These are phyloP conservation scores for Odontamblyopus lacepedii DNA, from an alignment of 2,797 vertebrate species.

Conservation along the genomic window DNA sequence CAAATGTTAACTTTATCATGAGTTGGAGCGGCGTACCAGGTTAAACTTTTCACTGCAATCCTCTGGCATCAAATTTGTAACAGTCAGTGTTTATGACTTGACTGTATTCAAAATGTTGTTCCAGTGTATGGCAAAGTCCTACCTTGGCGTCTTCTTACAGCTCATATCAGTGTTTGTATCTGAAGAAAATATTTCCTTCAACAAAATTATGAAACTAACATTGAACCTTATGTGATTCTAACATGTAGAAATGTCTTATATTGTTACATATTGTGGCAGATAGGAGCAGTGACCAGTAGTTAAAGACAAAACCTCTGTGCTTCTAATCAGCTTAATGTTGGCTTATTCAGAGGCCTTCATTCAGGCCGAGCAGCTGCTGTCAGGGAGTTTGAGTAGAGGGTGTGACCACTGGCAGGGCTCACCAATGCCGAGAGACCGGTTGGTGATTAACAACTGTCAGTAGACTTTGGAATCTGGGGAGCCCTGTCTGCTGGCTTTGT, in stretches of 20 bases:
- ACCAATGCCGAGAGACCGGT: constrained; percentile 92
- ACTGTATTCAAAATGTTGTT: background rate
- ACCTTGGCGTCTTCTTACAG: background rate
- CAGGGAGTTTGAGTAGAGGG: constrained; percentile 89
- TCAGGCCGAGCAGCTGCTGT: constrained; percentile 90
- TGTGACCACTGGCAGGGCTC: constrained; percentile 91
- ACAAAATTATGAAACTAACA: constrained; percentile 31
- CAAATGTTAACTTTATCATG: background rate
- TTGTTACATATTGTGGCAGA: constrained; percentile 36
- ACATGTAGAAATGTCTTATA: constrained; percentile 32
- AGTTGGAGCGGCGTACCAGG: background rate
- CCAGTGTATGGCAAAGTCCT: background rate
- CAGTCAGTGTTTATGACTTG: background rate
- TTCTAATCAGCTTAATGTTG: constrained; percentile 81
- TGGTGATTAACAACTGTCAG: constrained; percentile 99
- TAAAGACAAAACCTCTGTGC: constrained; percentile 80
- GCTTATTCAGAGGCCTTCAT: constrained; percentile 91
- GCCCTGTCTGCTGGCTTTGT: constrained; percentile 87
- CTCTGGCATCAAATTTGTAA: background rate
- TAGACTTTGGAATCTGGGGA: constrained; percentile 99
- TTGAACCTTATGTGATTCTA: constrained; percentile 46
- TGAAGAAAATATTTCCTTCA: too few relatives aligned
- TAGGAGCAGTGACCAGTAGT: constrained; percentile 68
- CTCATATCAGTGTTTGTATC: too few relatives aligned
- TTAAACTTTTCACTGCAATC: background rate